These are phyloP conservation scores for Aplocera efformata DNA, from an alignment of 2,888 invertebrate genomes.

Conservation along the genomic window DNA sequence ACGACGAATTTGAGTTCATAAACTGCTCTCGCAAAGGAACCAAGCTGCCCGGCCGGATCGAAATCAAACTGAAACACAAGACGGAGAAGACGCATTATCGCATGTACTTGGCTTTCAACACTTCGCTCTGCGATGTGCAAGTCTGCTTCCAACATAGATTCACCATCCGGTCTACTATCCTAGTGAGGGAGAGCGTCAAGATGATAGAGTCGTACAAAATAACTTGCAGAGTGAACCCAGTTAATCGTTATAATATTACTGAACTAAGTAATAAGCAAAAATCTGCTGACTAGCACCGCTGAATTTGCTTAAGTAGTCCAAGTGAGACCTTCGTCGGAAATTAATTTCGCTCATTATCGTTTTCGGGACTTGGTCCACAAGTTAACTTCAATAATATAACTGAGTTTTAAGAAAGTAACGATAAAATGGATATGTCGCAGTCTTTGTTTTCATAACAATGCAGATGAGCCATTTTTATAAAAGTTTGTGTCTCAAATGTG, in stretches of 20 bases:
- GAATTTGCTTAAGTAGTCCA: no score
- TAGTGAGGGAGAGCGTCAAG: constrained; percentile 70
- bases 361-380: no score
- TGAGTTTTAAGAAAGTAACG: no score
- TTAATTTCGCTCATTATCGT: no score
- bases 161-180: constrained; percentile 64
- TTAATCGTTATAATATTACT: constrained; percentile 39
- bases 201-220: constrained; percentile 73
- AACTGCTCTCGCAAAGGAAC: constrained; percentile 56
- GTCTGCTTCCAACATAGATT: constrained; percentile 67
- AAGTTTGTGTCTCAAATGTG: no score
- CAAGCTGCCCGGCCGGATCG: constrained; percentile 64
- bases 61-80: constrained; percentile 65
- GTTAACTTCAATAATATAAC: no score
- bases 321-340: no score
- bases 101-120: constrained; percentile 68
- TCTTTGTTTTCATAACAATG: no score
- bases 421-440: no score
- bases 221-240: constrained; percentile 72
- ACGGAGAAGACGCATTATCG: constrained; percentile 70
- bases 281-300: not conserved
- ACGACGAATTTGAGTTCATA: constrained; percentile 65
- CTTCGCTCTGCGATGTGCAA: constrained; percentile 59
- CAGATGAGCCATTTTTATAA: no score
- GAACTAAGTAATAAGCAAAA: constrained; percentile 13